Conservation (phyloP, 2,888 invertebrate genomes). For the Conomelus anceps region DNA sequence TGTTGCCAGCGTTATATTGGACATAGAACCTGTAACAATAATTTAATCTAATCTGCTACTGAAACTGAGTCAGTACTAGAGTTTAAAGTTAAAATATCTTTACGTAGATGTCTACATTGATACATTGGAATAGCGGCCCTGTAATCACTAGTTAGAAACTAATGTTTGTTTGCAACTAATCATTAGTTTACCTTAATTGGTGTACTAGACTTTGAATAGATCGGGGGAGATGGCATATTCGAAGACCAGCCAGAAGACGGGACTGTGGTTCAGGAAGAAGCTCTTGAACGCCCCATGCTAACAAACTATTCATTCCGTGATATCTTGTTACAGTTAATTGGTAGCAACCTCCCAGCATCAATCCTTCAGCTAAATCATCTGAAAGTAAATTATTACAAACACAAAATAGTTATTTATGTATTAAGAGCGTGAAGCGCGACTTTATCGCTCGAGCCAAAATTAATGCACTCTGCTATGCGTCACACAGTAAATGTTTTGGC, state of each 20-base stretch:
- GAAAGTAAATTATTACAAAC: not conserved
- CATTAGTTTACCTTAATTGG: slow-evolving; percentile 1
- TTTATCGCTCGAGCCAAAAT: too few relatives aligned
- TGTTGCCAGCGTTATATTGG: too few relatives aligned
- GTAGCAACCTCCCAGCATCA: slow-evolving; percentile 16
- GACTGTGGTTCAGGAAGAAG: not conserved
- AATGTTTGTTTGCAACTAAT: not conserved
- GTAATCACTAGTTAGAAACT: not conserved
- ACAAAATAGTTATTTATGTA: not conserved
- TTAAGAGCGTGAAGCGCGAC: too few relatives aligned
- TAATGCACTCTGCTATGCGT: too few relatives aligned
- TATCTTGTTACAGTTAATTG: slow-evolving; percentile 9
- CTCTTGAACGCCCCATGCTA: slow-evolving; percentile 20
- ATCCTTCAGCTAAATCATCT: slow-evolving; percentile 16
- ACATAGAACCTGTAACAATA: too few relatives aligned
- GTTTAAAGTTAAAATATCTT: too few relatives aligned
- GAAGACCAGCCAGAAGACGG: not conserved
- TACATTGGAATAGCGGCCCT: too few relatives aligned
- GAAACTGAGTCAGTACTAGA: too few relatives aligned
- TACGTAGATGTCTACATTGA: too few relatives aligned
- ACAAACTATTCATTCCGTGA: not conserved
- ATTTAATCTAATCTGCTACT: too few relatives aligned
- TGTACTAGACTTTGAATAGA: slow-evolving; percentile 1
- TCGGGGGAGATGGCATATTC: not conserved
- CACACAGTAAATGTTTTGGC: too few relatives aligned